Conservation (phyloP, 2,888 invertebrate species). For the Helleia helle region DNA sequence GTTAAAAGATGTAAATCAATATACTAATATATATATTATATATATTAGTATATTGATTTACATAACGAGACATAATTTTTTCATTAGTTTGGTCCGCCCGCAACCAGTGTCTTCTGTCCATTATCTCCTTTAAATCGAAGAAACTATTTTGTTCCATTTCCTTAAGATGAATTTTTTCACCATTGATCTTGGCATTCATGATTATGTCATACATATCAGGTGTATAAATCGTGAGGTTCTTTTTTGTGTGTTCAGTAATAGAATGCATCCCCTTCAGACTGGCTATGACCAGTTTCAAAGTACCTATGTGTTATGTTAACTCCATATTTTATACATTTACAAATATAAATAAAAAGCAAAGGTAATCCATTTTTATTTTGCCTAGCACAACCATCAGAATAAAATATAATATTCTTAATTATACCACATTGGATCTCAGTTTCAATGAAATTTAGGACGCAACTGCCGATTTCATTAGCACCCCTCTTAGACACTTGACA, state of each 20-base stretch:
- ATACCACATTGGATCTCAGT: too few relatives aligned
- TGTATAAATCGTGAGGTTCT: constrained; percentile 11
- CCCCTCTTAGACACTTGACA: too few relatives aligned
- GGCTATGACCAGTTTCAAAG: constrained; percentile 17
- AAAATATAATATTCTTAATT: too few relatives aligned
- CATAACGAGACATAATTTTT: constrained; percentile 2
- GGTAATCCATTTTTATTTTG: constrained; percentile 4
- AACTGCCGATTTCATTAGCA: too few relatives aligned
- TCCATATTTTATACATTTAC: not conserved
- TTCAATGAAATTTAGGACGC: too few relatives aligned
- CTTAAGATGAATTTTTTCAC: constrained; percentile 13
- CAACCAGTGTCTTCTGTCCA: constrained; percentile 1
- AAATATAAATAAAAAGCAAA: constrained; percentile 5
- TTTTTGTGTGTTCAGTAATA: constrained; percentile 14
- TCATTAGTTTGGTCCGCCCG: not conserved
- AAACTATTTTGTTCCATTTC: constrained; percentile 16
- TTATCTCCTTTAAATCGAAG: constrained; percentile 15
- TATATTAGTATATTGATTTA: not conserved
- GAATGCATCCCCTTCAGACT: constrained; percentile 17
- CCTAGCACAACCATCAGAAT: not conserved
- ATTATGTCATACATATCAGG: constrained; percentile 15
- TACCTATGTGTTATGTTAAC: constrained; percentile 13
- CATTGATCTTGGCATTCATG: constrained; percentile 13
- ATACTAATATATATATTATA: constrained; percentile 2
- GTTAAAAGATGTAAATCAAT: constrained; percentile 6